Percentiles rank a stretch among this genome's conserved stretches.
These are phyloP conservation scores for Drosophila chauvacae DNA, from an alignment of 1,140 invertebrate genomes.

Conservation along the genomic window DNA sequence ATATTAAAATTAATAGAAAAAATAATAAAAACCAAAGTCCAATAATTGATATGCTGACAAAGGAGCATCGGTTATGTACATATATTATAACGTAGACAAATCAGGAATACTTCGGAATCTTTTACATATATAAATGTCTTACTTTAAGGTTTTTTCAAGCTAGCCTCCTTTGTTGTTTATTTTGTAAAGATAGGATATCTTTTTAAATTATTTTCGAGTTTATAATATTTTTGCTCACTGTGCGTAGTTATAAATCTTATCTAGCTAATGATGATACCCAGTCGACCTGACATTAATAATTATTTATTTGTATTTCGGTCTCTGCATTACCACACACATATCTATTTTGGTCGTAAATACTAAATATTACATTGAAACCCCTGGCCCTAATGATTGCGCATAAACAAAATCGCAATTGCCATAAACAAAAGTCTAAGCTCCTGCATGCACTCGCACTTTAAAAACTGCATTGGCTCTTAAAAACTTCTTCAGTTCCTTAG, in stretches of 20 bases:
- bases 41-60: too few relatives aligned
- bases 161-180: too few relatives aligned
- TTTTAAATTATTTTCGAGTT: background rate
- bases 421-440: slow-evolving; percentile 70
- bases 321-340: slow-evolving; percentile 33
- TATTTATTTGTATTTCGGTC: slow-evolving; percentile 48
- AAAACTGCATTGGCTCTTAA: slow-evolving; percentile 37
- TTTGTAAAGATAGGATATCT: background rate
- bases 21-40: too few relatives aligned
- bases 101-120: too few relatives aligned
- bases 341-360: slow-evolving; percentile 51
- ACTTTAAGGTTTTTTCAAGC: too few relatives aligned
- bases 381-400: slow-evolving; percentile 27
- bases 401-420: slow-evolving; percentile 53
- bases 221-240: background rate
- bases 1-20: too few relatives aligned
- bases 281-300: background rate
- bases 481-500: slow-evolving; percentile 16
- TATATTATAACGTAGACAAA: too few relatives aligned
- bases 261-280: slow-evolving; percentile 30
- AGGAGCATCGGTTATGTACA: too few relatives aligned
- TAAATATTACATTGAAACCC: slow-evolving; percentile 19
- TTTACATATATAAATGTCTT: too few relatives aligned
- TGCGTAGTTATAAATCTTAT: slow-evolving; percentile 43
- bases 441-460: slow-evolving; percentile 50